These are phyloP conservation scores for Archegozetes longisetosus DNA, from an alignment of 1,140 invertebrate genomes.

Conservation along the genomic window DNA sequence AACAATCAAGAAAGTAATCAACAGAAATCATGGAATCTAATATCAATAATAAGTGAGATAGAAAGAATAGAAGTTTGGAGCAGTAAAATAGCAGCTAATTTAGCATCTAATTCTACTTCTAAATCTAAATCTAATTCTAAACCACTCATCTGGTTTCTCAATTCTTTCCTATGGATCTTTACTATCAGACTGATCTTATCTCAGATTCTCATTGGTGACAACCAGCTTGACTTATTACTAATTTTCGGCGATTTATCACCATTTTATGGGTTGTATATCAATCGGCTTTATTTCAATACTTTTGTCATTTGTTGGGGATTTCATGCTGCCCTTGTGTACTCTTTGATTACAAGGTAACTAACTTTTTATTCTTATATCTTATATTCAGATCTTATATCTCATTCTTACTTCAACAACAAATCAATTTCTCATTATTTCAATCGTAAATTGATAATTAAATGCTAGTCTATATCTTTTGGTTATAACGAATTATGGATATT, in stretches of 20 bases:
- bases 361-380: neutral
- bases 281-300: neutral
- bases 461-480: no score
- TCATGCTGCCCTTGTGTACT: neutral
- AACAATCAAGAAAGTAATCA: no score
- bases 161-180: no score
- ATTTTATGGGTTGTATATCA: neutral
- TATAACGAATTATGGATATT: no score
- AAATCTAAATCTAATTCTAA: no score
- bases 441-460: no score
- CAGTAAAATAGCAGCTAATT: neutral
- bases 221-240: neutral
- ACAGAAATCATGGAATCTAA: no score
- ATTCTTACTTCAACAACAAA: no score
- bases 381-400: no score
- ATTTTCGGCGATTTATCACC: neutral
- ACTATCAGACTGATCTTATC: neutral
- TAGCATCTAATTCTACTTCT: neutral
- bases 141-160: no score
- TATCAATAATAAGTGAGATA: neutral
- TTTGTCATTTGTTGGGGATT: neutral
- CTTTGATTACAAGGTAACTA: neutral
- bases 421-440: no score
- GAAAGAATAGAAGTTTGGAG: neutral
- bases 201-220: neutral